phyloP scores from a whole-genome alignment of 1,140 invertebrate species.

The Eriocheir sinensis region DNA sequence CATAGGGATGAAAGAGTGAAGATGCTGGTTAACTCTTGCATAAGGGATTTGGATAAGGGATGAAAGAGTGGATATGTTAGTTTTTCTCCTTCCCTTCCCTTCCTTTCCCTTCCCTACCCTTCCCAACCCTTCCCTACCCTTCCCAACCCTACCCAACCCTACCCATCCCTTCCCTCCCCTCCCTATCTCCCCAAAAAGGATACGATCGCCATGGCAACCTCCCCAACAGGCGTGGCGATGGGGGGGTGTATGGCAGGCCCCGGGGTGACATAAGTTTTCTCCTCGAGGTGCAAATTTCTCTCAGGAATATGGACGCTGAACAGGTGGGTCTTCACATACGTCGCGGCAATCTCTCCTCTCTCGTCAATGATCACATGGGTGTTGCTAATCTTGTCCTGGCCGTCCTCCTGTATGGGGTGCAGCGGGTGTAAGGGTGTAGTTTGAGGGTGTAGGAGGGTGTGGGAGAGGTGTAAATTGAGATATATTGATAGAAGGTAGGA shows the following conservation, averaged over 20 bases:
- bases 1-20: not conserved
- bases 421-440: not conserved
- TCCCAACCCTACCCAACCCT: no score
- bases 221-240: conserved; percentile 45
- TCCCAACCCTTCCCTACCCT: not conserved
- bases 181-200: conserved; percentile 38
- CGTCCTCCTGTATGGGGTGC: not conserved
- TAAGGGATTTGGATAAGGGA: no score
- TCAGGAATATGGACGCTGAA: conserved; percentile 62
- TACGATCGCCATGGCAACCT: conserved; percentile 60
- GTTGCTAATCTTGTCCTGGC: conserved; percentile 58
- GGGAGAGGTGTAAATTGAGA: no score
- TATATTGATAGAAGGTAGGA: no score
- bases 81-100: no score
- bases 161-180: no score
- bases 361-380: conserved; percentile 54
- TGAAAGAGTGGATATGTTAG: no score
- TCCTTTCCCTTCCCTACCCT: not conserved
- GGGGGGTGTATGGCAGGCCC: conserved; percentile 54
- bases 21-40: no score
- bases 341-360: conserved; percentile 5
- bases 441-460: no score
- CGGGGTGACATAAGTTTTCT: conserved; percentile 16
- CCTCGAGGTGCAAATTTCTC: conserved; percentile 51
- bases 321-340: conserved; percentile 31